These are phyloP conservation scores for Microcebus griseorufus DNA, from an alignment of 2,113 vertebrate species.

Conservation along the genomic window DNA sequence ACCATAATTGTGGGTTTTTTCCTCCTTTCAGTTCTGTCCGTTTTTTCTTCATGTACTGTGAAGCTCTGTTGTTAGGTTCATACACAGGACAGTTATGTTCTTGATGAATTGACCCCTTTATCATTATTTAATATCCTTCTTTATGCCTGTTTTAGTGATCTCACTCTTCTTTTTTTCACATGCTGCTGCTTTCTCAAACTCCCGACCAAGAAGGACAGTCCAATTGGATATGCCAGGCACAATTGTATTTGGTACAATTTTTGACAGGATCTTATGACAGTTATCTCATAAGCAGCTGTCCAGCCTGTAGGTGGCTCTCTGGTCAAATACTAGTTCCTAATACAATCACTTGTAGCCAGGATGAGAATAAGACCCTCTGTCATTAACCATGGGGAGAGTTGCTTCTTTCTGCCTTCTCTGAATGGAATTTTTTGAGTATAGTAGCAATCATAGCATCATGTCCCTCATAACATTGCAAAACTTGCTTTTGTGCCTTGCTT, in stretches of 20 bases:
- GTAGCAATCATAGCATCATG: neutral
- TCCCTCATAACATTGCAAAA: neutral
- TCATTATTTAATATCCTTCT: neutral
- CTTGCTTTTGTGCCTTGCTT: neutral
- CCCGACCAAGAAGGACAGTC: neutral
- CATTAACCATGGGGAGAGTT: neutral
- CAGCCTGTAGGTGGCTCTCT: neutral
- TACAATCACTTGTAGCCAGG: neutral
- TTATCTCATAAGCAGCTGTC: neutral
- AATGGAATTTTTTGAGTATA: neutral
- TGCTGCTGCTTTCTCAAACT: neutral
- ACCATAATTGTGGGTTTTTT: neutral
- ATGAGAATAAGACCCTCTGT: neutral
- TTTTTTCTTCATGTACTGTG: constrained; percentile 3
- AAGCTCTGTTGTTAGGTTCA: neutral
- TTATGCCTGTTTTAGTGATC: neutral
- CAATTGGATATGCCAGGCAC: neutral
- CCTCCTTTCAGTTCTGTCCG: neutral
- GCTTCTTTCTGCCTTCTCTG: neutral
- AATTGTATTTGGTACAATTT: neutral
- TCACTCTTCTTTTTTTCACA: neutral
- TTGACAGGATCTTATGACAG: neutral
- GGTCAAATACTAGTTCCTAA: neutral
- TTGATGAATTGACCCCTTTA: neutral
- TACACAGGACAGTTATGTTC: neutral